phyloP scores from a whole-genome alignment of 2,888 invertebrate genomes.

The Zonitis immaculata region DNA sequence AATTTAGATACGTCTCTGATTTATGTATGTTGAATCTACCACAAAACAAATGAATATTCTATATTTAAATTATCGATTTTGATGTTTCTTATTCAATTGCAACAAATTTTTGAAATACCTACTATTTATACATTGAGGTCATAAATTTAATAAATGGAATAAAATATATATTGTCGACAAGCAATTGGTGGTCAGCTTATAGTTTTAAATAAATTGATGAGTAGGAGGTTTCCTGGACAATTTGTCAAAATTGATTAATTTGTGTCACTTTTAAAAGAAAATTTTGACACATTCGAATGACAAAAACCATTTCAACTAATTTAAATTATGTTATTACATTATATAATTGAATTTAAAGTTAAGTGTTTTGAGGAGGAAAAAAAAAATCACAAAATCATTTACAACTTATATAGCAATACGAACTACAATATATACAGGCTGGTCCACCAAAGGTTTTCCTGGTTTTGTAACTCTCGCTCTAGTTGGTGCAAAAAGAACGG shows the following conservation, averaged over 20 bases:
- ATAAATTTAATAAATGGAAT: neutral
- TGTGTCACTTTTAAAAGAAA: slow-evolving; percentile 1
- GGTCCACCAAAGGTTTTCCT: too few species aligned
- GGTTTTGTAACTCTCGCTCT: too few species aligned
- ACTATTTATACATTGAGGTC: neutral
- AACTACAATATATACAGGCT: too few species aligned
- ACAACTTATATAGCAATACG: too few species aligned
- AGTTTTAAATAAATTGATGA: neutral
- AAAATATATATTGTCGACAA: neutral
- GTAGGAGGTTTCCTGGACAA: neutral
- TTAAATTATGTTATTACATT: neutral
- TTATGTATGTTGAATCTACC: too few species aligned
- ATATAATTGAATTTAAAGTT: neutral
- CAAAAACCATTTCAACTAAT: neutral
- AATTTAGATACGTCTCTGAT: too few species aligned
- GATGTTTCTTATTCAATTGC: too few species aligned
- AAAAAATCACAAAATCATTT: neutral
- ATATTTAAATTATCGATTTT: too few species aligned
- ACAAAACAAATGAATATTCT: too few species aligned
- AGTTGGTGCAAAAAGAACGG: too few species aligned
- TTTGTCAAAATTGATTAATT: neutral
- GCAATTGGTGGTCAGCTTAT: neutral
- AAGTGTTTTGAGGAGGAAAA: neutral
- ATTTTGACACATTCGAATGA: slow-evolving; percentile 1
- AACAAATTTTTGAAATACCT: too few species aligned